Conservation (phyloP, 1,140 invertebrate genomes). For the Choristoneura fumiferana region DNA sequence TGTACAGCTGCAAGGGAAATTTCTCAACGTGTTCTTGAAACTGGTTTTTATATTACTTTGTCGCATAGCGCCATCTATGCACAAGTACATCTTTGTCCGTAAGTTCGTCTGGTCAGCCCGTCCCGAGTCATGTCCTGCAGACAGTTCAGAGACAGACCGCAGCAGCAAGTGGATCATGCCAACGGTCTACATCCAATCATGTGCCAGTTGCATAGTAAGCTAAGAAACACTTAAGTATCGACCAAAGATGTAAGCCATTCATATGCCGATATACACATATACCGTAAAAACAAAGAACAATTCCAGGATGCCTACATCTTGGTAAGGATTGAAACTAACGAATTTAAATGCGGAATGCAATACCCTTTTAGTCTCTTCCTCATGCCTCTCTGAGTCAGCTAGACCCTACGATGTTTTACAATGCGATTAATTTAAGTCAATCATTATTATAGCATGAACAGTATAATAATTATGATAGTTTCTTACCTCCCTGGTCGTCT, state of each 20-base stretch:
- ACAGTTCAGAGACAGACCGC: not conserved
- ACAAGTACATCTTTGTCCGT: no score
- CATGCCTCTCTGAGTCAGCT: conserved; percentile 13
- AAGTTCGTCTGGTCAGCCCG: no score
- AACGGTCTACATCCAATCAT: conserved; percentile 11
- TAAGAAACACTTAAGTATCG: conserved; percentile 6
- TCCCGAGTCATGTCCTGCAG: no score
- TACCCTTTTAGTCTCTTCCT: conserved; percentile 20
- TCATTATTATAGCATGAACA: not conserved
- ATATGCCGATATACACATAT: not conserved
- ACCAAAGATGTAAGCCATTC: conserved; percentile 18
- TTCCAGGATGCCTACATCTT: conserved; percentile 8
- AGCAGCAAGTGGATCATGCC: conserved; percentile 9
- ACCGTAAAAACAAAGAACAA: conserved; percentile 1
- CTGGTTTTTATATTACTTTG: no score
- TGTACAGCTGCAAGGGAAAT: no score
- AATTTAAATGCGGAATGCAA: conserved; percentile 15
- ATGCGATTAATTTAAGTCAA: conserved; percentile 16
- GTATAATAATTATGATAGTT: not conserved
- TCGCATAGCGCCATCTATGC: no score
- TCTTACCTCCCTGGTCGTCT: conserved; percentile 16
- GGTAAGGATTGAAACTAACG: conserved; percentile 14
- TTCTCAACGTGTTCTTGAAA: no score
- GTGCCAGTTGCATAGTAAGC: conserved; percentile 18
- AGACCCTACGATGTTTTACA: conserved; percentile 13